Evolutionary conservation across 2,888 invertebrate genomes (phyloP).

Genomic region (Lydus trimaculatus): DNA sequence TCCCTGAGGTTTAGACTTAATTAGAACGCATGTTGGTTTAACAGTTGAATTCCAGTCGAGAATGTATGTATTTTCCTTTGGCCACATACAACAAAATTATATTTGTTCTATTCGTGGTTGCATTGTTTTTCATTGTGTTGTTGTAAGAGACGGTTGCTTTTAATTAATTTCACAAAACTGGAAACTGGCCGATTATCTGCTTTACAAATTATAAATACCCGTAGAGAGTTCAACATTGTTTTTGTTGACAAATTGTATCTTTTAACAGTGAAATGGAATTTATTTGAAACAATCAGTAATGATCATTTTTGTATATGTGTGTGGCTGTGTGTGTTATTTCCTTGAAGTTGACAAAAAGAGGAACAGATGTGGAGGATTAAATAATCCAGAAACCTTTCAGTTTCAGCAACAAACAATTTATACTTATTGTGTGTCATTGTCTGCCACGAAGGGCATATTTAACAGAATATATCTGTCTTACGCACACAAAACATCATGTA

Average conservation of each 20-base stretch:
- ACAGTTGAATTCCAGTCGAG: background rate
- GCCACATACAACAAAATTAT: background rate
- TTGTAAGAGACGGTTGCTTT: background rate
- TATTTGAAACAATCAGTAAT: background rate
- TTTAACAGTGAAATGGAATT: background rate
- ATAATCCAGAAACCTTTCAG: conserved; percentile 13
- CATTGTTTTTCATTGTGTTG: background rate
- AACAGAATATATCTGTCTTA: conserved; percentile 11
- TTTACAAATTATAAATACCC: background rate
- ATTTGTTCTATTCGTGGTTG: background rate
- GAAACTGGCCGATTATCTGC: background rate
- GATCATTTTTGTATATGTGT: background rate
- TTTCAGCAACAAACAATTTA: conserved; percentile 10
- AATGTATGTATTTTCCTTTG: background rate
- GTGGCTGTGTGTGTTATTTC: too few species aligned
- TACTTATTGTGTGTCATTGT: conserved; percentile 3
- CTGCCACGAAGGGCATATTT: conserved; percentile 4
- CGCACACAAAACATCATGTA: conserved; percentile 10
- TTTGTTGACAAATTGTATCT: background rate
- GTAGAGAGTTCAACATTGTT: background rate
- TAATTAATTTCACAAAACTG: background rate
- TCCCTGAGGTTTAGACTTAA: background rate
- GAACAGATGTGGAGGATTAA: conserved; percentile 1
- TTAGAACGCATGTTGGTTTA: background rate
- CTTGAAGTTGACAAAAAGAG: background rate